phyloP scores from a whole-genome alignment of 2,797 vertebrate genomes.

The Oophaga sylvatica region DNA sequence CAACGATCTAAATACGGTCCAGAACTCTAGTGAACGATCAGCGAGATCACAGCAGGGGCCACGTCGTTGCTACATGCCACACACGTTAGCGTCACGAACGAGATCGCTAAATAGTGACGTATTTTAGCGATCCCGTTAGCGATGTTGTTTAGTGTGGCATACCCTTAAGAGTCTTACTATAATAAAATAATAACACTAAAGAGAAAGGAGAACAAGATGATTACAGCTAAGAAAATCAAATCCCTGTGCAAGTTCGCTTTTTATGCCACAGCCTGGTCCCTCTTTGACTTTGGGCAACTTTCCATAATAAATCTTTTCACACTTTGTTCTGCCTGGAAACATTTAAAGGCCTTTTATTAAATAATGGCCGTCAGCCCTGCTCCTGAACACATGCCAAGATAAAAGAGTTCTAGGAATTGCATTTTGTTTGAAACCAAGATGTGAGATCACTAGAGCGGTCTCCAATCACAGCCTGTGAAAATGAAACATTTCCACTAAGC shows the following conservation, averaged over 20 bases:
- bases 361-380: slow-evolving; percentile 18
- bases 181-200: background rate
- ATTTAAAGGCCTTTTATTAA: slow-evolving; percentile 44
- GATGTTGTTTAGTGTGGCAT: too few relatives aligned
- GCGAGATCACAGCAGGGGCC: too few relatives aligned
- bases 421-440: background rate
- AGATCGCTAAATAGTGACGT: too few relatives aligned
- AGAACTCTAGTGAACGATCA: too few relatives aligned
- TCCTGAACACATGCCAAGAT: slow-evolving; percentile 22
- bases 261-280: slow-evolving; percentile 18
- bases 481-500: background rate
- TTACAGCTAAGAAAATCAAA: slow-evolving; percentile 25
- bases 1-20: too few relatives aligned
- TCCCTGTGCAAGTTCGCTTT: slow-evolving; percentile 7
- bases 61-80: too few relatives aligned
- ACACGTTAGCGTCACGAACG: too few relatives aligned
- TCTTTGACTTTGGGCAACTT: slow-evolving; percentile 22
- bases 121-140: too few relatives aligned
- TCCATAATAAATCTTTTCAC: slow-evolving; percentile 55
- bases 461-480: background rate
- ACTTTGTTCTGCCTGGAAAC: slow-evolving; percentile 36
- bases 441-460: background rate
- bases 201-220: slow-evolving; percentile 3
- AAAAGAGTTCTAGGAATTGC: slow-evolving; percentile 37
- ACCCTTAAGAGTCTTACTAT: background rate